A percentile compares a stretch with the other conserved stretches of the same genome.
These are phyloP conservation scores for Pseudococcus viburni DNA, from an alignment of 2,888 invertebrate genomes.

Conservation along the genomic window DNA sequence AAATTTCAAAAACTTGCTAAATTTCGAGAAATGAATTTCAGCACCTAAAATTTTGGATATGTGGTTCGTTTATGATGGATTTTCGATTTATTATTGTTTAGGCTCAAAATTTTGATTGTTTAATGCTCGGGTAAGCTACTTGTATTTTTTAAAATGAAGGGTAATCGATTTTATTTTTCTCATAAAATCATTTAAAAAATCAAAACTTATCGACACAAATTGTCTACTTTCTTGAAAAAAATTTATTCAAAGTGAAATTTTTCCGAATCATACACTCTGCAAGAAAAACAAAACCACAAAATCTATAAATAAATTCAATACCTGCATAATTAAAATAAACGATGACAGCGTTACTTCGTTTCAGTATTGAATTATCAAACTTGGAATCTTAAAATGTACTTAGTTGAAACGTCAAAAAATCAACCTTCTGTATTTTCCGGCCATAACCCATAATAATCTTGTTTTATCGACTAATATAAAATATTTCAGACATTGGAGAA, in stretches of 20 bases:
- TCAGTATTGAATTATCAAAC: not conserved
- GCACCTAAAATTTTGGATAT: too few relatives aligned
- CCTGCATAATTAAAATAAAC: not conserved
- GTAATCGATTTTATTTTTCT: not conserved
- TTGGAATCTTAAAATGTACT: slow-evolving; percentile 10
- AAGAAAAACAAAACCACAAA: not conserved
- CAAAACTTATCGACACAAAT: not conserved
- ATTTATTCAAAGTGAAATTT: not conserved
- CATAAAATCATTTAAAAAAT: not conserved
- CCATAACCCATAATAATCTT: not conserved
- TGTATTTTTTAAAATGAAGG: not conserved
- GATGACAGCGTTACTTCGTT: slow-evolving; percentile 11
- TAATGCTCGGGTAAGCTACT: too few relatives aligned
- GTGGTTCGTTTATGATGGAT: too few relatives aligned
- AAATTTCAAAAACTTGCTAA: too few relatives aligned
- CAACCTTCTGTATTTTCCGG: not conserved
- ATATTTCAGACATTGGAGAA: not conserved
- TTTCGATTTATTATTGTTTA: too few relatives aligned
- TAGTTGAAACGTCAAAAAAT: not conserved
- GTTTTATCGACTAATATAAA: not conserved
- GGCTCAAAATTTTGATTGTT: too few relatives aligned
- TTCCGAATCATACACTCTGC: not conserved
- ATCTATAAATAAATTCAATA: not conserved
- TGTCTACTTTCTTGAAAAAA: not conserved
- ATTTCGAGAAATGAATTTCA: too few relatives aligned